Evolutionary conservation across 2,888 invertebrate species (phyloP).

Genomic region (Euplagia quadripunctaria): DNA sequence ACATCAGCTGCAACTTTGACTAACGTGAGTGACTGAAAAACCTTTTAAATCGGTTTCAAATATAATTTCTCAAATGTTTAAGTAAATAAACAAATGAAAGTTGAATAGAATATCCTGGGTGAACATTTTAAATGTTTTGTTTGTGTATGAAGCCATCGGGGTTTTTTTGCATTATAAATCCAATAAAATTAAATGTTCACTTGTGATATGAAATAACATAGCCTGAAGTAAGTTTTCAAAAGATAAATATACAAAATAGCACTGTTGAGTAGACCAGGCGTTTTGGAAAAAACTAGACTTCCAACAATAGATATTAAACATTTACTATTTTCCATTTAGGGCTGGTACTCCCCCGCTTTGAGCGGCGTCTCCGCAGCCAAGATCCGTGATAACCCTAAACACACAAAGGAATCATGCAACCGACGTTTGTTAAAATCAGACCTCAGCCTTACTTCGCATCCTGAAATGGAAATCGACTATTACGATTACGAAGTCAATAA

Average conservation of each 20-base stretch:
- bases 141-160: too few species aligned
- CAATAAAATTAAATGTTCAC: too few species aligned
- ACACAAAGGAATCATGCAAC: constrained; percentile 93
- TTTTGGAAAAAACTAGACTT: background rate
- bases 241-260: background rate
- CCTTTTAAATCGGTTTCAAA: background rate
- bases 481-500: constrained; percentile 96
- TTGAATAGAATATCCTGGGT: too few species aligned
- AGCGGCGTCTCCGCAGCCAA: constrained; percentile 90
- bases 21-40: constrained; percentile 84
- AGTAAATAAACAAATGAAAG: background rate
- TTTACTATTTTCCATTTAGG: constrained; percentile 74
- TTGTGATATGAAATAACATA: background rate
- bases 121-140: too few species aligned
- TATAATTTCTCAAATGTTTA: background rate
- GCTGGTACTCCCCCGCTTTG: constrained; percentile 91
- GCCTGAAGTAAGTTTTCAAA: background rate
- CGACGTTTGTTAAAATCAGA: constrained; percentile 91
- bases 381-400: constrained; percentile 90
- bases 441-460: constrained; percentile 92
- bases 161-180: too few species aligned
- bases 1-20: constrained; percentile 88
- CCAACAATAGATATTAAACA: too few species aligned
- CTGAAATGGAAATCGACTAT: constrained; percentile 95
- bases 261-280: too few species aligned